Evolutionary conservation across 2,113 vertebrate species (phyloP), one percentile per base, ranked within the genome.

Genomic region (Ahaetulla prasina): DNA sequence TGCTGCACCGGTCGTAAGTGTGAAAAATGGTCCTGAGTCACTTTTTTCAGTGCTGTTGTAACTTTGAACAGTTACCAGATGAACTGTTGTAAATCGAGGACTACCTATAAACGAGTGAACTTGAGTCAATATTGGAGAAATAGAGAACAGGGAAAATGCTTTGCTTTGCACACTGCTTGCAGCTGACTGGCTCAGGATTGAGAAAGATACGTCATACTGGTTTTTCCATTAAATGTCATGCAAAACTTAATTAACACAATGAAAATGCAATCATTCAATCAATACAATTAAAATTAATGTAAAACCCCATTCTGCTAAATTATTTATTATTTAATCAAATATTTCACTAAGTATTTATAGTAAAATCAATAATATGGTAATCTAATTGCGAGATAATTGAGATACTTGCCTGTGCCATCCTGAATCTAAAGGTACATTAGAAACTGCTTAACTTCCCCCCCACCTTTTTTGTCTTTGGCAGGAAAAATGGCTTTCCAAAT

Each of bases 341-440:
- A 80, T 80, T 80, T 80, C 35, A 39, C 35, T 43, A 53, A 53
- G 5, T 53, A 53, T 53, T 53, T 18, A 53, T 43, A 80, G 3
- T 80, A 80, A 43, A 80, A 39, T 43, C 74, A 80, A 80, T 80
- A 43, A 22, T 22, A 43, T 2, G 35, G 39, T 80, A 80, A 80
- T 39, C 7, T 43, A 80, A 80, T 80, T 22, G 18, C 30, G 20
- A 43, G 22, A 9, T 14, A 35, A 8, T 11, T 87, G 57, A 88
- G 57, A 9, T 45, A n/a, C 47, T 30, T 68, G 22, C 35, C 35
- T 45, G n/a, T 54, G 35, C 49, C 27, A 3, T 52, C 91, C 74
- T 88, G 49, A 87, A 74, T 35, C 45, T 68, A 35, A 88, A 74
- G 47, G 43, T 52, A 55, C 90, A 93, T 93, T 94, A 94, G 89